Conservation (phyloP, 2,797 vertebrate genomes). For the Telmatherina bonti region DNA sequence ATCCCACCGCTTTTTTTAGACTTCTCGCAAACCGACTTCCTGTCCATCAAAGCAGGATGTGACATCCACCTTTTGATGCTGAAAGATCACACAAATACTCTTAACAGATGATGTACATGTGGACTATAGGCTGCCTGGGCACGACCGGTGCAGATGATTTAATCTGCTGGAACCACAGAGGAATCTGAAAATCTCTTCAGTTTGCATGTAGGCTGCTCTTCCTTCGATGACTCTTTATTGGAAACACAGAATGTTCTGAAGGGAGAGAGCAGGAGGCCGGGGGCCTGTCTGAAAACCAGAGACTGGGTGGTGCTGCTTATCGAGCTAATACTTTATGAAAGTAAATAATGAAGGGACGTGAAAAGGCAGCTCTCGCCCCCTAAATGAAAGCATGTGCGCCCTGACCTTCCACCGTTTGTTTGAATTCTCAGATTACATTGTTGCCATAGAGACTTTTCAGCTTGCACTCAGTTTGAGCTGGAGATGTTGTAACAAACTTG, state of each 20-base stretch:
- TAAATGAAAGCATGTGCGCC: conserved; percentile 85
- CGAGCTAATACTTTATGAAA: conserved; percentile 85
- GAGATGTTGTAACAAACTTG: conserved; percentile 86
- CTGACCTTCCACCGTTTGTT: conserved; percentile 85
- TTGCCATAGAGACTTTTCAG: conserved; percentile 82
- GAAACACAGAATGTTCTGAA: conserved; percentile 38
- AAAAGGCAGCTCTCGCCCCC: conserved; percentile 74
- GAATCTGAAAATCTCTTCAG: conserved; percentile 51
- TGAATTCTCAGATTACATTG: conserved; percentile 85
- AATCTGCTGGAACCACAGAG: conserved; percentile 31
- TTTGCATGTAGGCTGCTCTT: conserved; percentile 48
- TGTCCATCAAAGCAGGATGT: conserved; percentile 80
- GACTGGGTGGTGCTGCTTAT: conserved; percentile 83
- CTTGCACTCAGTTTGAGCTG: conserved; percentile 78
- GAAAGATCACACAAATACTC: conserved; percentile 36
- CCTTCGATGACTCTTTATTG: conserved; percentile 37
- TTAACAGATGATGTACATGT: conserved; percentile 39
- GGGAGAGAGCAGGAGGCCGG: conserved; percentile 41
- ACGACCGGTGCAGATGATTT: conserved; percentile 32
- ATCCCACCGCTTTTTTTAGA: conserved; percentile 82
- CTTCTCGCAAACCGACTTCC: conserved; percentile 69
- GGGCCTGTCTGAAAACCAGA: conserved; percentile 65
- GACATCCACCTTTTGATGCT: conserved; percentile 62
- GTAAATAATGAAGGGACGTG: conserved; percentile 84
- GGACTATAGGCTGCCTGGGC: conserved; percentile 17